These are phyloP conservation scores for Drosophila carrolli DNA, from an alignment of 1,140 invertebrate species.

Conservation along the genomic window DNA sequence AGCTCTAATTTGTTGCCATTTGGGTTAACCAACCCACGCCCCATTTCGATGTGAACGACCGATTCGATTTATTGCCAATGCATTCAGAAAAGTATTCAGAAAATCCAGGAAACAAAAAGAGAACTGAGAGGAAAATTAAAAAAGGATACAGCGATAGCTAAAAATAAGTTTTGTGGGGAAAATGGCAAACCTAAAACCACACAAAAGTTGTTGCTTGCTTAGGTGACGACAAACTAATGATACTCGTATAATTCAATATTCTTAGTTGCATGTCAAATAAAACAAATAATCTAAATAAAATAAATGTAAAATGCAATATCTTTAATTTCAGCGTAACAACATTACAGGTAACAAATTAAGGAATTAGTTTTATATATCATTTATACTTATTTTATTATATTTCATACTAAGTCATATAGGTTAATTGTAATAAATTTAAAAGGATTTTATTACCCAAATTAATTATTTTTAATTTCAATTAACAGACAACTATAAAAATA, in stretches of 20 bases:
- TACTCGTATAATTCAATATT: conserved; percentile 22
- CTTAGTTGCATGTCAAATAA: conserved; percentile 21
- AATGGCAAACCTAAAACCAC: conserved; percentile 16
- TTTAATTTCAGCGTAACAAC: no score
- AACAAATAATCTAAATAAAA: conserved; percentile 12
- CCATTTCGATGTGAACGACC: conserved; percentile 45
- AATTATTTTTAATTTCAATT: no score
- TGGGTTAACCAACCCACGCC: conserved; percentile 63
- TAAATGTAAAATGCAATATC: not conserved
- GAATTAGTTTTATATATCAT: no score
- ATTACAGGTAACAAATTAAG: no score
- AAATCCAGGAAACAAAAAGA: conserved; percentile 14
- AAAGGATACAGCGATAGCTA: conserved; percentile 5
- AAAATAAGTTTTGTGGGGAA: conserved; percentile 14
- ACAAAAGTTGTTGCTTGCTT: conserved; percentile 15
- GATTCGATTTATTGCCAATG: conserved; percentile 69
- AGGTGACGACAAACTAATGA: conserved; percentile 12
- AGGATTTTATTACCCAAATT: no score
- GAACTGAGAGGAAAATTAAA: not conserved
- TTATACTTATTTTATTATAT: no score
- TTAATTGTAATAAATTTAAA: no score
- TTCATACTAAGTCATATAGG: no score
- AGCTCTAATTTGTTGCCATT: conserved; percentile 79
- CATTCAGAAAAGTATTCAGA: conserved; percentile 24
- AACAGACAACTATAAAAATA: no score